Conservation (phyloP, 2,113 vertebrate genomes). For the Apaloderma vittatum region DNA sequence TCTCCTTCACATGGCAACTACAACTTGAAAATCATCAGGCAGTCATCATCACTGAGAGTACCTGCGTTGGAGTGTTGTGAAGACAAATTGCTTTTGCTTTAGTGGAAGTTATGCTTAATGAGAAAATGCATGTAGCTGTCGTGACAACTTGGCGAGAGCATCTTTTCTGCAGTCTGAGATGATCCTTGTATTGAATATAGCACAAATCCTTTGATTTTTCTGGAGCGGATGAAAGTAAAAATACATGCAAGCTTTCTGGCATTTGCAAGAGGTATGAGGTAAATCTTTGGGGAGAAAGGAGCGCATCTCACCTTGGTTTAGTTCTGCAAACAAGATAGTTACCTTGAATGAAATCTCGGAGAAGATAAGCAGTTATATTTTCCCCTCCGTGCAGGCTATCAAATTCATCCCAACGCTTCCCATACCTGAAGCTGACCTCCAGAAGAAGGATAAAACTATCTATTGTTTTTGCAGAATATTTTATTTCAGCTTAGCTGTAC, state of each 20-base stretch:
- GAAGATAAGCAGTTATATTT: neutral
- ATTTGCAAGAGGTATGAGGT: conserved; percentile 20
- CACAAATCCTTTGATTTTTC: neutral
- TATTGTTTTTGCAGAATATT: neutral
- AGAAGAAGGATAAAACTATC: neutral
- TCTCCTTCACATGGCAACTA: neutral
- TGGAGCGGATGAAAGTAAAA: neutral
- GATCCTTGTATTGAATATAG: neutral
- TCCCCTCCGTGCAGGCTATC: neutral
- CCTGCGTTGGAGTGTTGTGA: neutral
- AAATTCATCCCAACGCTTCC: neutral
- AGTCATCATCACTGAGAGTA: neutral
- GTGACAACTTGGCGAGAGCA: neutral
- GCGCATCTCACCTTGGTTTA: neutral
- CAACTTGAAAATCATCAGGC: neutral
- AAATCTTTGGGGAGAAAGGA: neutral
- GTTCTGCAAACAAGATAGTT: neutral
- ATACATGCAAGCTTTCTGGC: neutral
- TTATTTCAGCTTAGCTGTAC: neutral
- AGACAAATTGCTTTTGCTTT: conserved; percentile 42
- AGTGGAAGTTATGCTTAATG: neutral
- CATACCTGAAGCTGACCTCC: neutral
- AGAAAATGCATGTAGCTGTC: neutral
- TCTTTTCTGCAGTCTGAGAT: neutral
- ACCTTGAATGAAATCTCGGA: conserved; percentile 1